A percentile compares a stretch with the other conserved stretches of the same genome.
These are phyloP conservation scores for Cyclina sinensis DNA, from an alignment of 1,140 invertebrate genomes.

Conservation along the genomic window DNA sequence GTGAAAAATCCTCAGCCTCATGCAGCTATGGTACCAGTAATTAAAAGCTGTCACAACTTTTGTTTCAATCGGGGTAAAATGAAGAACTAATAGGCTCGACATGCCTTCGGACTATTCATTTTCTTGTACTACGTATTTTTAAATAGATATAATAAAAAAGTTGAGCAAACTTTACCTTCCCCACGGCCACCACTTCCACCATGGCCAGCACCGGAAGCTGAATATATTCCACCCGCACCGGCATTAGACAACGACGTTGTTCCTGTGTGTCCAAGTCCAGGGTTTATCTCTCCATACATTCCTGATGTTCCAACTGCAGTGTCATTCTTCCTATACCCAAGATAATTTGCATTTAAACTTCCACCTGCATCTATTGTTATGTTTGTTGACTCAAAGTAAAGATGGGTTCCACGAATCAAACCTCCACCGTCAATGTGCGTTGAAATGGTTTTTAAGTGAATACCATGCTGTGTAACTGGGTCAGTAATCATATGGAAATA, in stretches of 20 bases:
- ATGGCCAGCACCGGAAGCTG: constrained; percentile 78
- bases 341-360: constrained; percentile 75
- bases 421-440: constrained; percentile 80
- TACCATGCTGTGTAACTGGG: constrained; percentile 74
- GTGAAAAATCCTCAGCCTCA: too few species aligned
- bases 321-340: constrained; percentile 77
- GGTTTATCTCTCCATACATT: constrained; percentile 78
- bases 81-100: too few species aligned
- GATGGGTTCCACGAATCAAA: constrained; percentile 75
- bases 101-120: too few species aligned
- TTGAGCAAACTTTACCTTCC: constrained; percentile 64
- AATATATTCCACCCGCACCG: not conserved
- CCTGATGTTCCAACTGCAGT: constrained; percentile 64
- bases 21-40: too few species aligned
- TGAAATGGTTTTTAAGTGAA: constrained; percentile 71
- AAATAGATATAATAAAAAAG: too few species aligned
- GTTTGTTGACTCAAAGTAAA: constrained; percentile 76
- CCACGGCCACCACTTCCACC: constrained; percentile 80
- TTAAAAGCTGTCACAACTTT: too few species aligned
- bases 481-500: constrained; percentile 80
- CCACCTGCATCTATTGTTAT: constrained; percentile 79
- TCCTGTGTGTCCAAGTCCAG: constrained; percentile 73
- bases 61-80: too few species aligned
- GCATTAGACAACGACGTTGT: not conserved
- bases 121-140: too few species aligned